A percentile compares a stretch with the other conserved stretches of the same genome.
Conservation (phyloP, 64 coral and sea anemone species). For the Montipora efflorescens region DNA sequence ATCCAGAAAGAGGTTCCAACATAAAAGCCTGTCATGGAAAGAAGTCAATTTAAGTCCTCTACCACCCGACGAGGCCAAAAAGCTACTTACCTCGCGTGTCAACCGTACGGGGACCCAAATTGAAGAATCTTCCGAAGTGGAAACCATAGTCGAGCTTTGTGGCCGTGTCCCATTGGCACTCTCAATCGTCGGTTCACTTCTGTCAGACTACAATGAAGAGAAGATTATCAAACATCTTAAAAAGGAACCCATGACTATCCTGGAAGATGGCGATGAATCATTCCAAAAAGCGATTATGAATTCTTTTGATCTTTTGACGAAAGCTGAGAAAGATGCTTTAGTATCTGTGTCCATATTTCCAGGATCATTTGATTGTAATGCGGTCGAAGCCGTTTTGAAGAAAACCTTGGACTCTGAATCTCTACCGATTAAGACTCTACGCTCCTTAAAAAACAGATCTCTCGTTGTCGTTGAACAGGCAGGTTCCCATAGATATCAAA, state of each 20-base stretch:
- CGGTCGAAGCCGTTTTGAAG: not conserved
- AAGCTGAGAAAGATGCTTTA: conserved; percentile 2
- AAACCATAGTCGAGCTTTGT: conserved; percentile 46
- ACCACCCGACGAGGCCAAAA: not conserved
- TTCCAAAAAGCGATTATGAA: conserved; percentile 21
- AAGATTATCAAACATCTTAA: conserved; percentile 14
- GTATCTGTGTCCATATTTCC: conserved; percentile 57
- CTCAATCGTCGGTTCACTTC: conserved; percentile 52
- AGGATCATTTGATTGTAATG: conserved; percentile 35
- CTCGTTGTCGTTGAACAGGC: conserved; percentile 19
- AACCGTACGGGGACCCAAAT: not conserved
- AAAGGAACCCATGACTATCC: conserved; percentile 10
- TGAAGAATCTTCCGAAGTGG: not conserved
- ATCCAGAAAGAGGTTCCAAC: conserved; percentile 19
- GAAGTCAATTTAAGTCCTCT: not conserved
- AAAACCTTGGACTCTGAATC: not conserved
- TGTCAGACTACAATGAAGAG: conserved; percentile 14
- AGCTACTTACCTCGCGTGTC: not conserved
- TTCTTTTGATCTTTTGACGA: conserved; percentile 32
- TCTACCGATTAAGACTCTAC: not conserved
- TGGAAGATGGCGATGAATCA: conserved; percentile 22
- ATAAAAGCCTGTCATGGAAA: not conserved
- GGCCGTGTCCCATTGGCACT: conserved; percentile 60
- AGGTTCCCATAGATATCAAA: not conserved
- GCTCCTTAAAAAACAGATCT: conserved; percentile 34